Percentiles rank a stretch among this genome's conserved stretches.
Conservation (phyloP, 2,797 vertebrate genomes). For the Trachops cirrhosus region DNA sequence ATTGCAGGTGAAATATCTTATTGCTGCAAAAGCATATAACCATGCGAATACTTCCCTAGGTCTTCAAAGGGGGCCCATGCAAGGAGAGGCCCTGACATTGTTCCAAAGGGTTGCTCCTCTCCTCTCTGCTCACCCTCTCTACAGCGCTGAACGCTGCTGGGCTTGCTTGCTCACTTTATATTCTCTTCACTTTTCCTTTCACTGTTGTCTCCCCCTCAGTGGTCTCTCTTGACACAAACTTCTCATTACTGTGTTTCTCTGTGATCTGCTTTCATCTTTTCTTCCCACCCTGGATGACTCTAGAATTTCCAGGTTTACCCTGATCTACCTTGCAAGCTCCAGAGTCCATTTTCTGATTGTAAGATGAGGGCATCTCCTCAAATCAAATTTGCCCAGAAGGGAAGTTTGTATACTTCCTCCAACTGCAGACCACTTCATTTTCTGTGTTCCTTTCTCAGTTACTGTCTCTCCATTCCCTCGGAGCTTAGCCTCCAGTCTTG, state of each 20-base stretch:
- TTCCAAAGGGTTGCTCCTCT: not conserved
- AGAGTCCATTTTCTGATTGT: not conserved
- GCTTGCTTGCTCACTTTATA: not conserved
- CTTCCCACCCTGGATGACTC: not conserved
- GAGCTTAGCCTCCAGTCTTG: not conserved
- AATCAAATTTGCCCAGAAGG: not conserved
- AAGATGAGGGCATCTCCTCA: not conserved
- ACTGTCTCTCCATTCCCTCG: not conserved
- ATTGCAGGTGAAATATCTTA: not conserved
- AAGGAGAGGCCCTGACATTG: not conserved
- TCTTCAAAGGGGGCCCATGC: not conserved
- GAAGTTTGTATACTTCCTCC: not conserved
- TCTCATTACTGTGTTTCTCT: not conserved
- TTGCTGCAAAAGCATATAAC: not conserved
- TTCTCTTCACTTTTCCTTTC: not conserved
- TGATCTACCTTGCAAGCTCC: not conserved
- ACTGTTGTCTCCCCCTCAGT: rapidly evolving
- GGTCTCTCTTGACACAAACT: not conserved
- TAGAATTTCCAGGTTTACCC: not conserved
- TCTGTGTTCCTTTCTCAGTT: not conserved
- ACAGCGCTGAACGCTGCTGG: not conserved
- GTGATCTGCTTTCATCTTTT: not conserved
- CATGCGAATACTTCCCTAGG: not conserved
- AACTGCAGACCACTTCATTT: not conserved
- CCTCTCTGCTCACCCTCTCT: rapidly evolving